A percentile compares a stretch with the other conserved stretches of the same genome.
phyloP scores from a whole-genome alignment of 2,797 vertebrate genomes.

The Chromis chromis region DNA sequence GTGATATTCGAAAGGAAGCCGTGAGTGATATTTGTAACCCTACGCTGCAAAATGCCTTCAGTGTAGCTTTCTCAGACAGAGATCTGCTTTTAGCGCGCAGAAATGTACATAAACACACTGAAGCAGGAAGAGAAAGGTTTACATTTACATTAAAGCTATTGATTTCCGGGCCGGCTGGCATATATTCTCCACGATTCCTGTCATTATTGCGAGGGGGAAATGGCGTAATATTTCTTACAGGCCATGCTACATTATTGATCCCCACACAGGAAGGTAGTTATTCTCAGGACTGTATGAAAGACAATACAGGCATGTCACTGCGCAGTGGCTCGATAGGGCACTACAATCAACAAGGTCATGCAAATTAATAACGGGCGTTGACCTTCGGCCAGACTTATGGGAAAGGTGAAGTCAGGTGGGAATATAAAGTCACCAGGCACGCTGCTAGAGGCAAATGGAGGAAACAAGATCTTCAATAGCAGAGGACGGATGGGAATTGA shows the following conservation, averaged over 20 bases:
- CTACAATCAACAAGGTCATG: constrained; percentile 62
- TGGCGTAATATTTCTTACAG: constrained; percentile 70
- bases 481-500: constrained; percentile 65
- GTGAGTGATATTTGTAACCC: constrained; percentile 33
- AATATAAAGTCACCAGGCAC: constrained; percentile 47
- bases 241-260: constrained; percentile 76
- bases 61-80: constrained; percentile 21
- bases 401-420: constrained; percentile 65
- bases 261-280: constrained; percentile 78
- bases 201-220: constrained; percentile 50
- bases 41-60: constrained; percentile 19
- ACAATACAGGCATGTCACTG: constrained; percentile 60
- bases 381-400: constrained; percentile 66
- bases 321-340: constrained; percentile 60
- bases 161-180: constrained; percentile 62
- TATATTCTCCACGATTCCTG: constrained; percentile 60
- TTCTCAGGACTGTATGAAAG: constrained; percentile 75
- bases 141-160: constrained; percentile 72
- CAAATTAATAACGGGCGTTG: constrained; percentile 69
- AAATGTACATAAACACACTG: constrained; percentile 51
- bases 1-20: constrained; percentile 49
- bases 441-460: constrained; percentile 38
- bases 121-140: constrained; percentile 51
- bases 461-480: constrained; percentile 65
- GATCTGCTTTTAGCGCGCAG: constrained; percentile 34